phyloP scores from a whole-genome alignment of 2,888 invertebrate genomes.

The Dermolepida albohirtum region DNA sequence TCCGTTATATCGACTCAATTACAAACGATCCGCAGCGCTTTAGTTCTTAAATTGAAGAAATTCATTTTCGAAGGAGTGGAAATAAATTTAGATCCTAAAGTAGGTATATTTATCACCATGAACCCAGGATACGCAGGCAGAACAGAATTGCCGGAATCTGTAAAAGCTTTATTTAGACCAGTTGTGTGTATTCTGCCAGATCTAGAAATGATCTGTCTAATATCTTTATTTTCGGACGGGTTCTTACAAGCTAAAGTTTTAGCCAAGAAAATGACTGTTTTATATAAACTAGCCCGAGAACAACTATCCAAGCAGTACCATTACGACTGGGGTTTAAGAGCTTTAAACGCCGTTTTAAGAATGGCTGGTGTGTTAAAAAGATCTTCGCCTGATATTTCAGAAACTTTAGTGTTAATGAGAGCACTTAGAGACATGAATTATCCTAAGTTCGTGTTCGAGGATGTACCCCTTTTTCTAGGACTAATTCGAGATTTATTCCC shows the following conservation, averaged over 20 bases:
- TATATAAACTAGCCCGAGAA: slow-evolving; percentile 87
- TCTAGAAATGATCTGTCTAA: slow-evolving; percentile 90
- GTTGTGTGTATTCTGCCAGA: slow-evolving; percentile 94
- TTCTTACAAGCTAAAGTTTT: slow-evolving; percentile 90
- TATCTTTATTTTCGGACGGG: slow-evolving; percentile 92
- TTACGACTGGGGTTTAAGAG: slow-evolving; percentile 93
- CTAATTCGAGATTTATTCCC: slow-evolving; percentile 91
- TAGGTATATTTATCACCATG: slow-evolving; percentile 96
- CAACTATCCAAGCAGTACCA: slow-evolving; percentile 93
- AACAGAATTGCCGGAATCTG: slow-evolving; percentile 91
- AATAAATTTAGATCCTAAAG: slow-evolving; percentile 84
- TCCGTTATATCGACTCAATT: slow-evolving; percentile 94
- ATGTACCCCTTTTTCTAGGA: slow-evolving; percentile 89
- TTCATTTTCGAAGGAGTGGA: slow-evolving; percentile 78
- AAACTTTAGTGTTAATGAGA: slow-evolving; percentile 90
- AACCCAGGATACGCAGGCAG: slow-evolving; percentile 94
- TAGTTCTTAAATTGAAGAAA: slow-evolving; percentile 78
- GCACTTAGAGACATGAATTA: slow-evolving; percentile 93
- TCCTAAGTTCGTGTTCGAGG: slow-evolving; percentile 93
- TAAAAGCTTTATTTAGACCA: slow-evolving; percentile 91
- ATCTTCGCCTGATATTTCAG: slow-evolving; percentile 81
- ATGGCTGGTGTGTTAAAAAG: slow-evolving; percentile 92
- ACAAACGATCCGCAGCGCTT: slow-evolving; percentile 87
- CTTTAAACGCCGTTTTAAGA: slow-evolving; percentile 89
- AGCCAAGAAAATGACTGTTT: slow-evolving; percentile 93